phyloP scores from a whole-genome alignment of 2,888 invertebrate genomes.

The Pseudoips prasinana region DNA sequence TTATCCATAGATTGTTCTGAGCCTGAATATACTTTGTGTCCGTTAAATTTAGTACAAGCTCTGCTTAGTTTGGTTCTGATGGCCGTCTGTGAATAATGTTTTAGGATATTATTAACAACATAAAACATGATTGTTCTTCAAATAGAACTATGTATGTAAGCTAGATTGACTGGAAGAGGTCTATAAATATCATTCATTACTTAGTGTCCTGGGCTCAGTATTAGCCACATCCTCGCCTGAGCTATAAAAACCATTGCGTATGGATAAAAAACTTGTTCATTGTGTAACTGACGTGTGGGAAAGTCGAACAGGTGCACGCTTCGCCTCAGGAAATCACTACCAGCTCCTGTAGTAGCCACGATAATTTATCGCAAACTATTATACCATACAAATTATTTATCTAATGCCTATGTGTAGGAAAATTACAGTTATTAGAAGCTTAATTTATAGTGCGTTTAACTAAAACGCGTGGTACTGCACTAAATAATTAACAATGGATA shows the following conservation, averaged over 20 bases:
- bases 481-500: no score
- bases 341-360: conserved; percentile 49
- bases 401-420: conserved; percentile 5
- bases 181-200: conserved; percentile 17
- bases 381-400: conserved; percentile 22
- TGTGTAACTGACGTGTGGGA: conserved; percentile 70
- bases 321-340: conserved; percentile 63
- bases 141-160: neutral
- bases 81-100: no score
- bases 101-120: no score
- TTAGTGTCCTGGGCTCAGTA: conserved; percentile 19
- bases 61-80: no score
- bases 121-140: no score
- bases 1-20: no score
- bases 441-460: no score
- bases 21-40: no score
- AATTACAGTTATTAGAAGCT: no score
- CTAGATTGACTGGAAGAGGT: conserved; percentile 1
- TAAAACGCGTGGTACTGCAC: no score
- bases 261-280: conserved; percentile 69
- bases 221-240: conserved; percentile 54
- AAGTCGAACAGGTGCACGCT: conserved; percentile 61
- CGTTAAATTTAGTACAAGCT: no score
- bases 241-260: conserved; percentile 58
- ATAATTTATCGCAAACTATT: conserved; percentile 37